phyloP scores from a whole-genome alignment of 2,888 invertebrate species.

The Aphidius colemani region DNA sequence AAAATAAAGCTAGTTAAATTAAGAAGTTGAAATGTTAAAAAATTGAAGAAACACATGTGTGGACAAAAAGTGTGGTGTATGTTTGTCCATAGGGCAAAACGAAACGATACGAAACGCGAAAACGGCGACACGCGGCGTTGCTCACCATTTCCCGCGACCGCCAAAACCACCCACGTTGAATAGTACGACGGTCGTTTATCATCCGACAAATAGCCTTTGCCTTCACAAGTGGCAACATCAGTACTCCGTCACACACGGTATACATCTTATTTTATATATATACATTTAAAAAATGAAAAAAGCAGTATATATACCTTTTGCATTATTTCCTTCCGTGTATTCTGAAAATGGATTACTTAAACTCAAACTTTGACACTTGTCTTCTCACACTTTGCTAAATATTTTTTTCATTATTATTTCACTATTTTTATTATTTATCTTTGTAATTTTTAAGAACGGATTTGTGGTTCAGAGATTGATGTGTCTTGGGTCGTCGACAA shows the following conservation, averaged over 20 bases:
- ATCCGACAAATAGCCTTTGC: constrained; percentile 58
- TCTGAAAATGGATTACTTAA: constrained; percentile 25
- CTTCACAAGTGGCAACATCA: constrained; percentile 34
- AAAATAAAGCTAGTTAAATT: too few relatives aligned
- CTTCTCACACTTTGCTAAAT: constrained; percentile 12
- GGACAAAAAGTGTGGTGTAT: constrained; percentile 7
- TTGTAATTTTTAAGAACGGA: constrained; percentile 20
- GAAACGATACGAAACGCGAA: constrained; percentile 43
- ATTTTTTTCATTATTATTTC: not conserved
- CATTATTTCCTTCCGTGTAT: constrained; percentile 27
- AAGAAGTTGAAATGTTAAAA: not conserved
- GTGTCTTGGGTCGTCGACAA: constrained; percentile 9
- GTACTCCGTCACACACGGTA: constrained; percentile 30
- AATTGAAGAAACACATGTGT: not conserved
- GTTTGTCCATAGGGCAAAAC: constrained; percentile 30
- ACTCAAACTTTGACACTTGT: constrained; percentile 17
- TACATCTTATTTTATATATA: constrained; percentile 21
- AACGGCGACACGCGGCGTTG: constrained; percentile 57
- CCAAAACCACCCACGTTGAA: constrained; percentile 59
- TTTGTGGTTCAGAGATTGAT: constrained; percentile 23
- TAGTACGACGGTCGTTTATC: constrained; percentile 57
- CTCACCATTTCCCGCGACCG: constrained; percentile 58
- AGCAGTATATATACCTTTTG: constrained; percentile 27
- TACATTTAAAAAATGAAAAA: too few relatives aligned
- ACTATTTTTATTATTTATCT: constrained; percentile 1